Conservation (phyloP, 2,113 vertebrate genomes). For the Pardalotus punctatus region DNA sequence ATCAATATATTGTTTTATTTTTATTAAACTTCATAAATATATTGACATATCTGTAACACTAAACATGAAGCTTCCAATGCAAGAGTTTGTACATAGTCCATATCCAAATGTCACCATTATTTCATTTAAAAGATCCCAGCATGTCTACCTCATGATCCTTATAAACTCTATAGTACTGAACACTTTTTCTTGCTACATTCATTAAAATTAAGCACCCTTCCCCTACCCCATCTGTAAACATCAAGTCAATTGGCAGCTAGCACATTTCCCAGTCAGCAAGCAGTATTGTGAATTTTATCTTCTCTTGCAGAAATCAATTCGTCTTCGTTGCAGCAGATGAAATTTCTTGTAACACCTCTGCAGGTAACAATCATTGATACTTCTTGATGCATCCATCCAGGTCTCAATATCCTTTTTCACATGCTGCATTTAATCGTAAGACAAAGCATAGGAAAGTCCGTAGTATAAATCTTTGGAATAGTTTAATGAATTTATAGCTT, state of each 20-base stretch:
- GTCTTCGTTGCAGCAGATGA: conserved; percentile 97
- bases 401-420: conserved; percentile 84
- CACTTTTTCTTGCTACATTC: conserved; percentile 76
- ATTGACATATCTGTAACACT: conserved; percentile 57
- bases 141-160: conserved; percentile 77
- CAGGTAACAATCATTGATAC: conserved; percentile 94
- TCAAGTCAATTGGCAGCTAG: conserved; percentile 82
- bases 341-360: conserved; percentile 97
- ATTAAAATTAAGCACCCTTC: conserved; percentile 75
- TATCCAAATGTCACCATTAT: conserved; percentile 67
- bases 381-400: conserved; percentile 87
- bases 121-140: conserved; percentile 71
- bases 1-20: conserved; percentile 27
- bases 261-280: conserved; percentile 86
- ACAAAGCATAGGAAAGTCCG: conserved; percentile 63
- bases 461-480: conserved; percentile 51
- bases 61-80: conserved; percentile 62
- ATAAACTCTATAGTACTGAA: conserved; percentile 62
- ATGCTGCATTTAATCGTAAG: conserved; percentile 76
- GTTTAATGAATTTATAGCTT: conserved; percentile 50
- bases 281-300: conserved; percentile 97
- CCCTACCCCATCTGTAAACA: conserved; percentile 77
- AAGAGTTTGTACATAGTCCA: conserved; percentile 68
- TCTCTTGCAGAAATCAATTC: conserved; percentile 98
- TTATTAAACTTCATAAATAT: conserved; percentile 43